Base-by-base conservation (phyloP, 2,113 vertebrate species). In the Lycaon pictus region DNA sequence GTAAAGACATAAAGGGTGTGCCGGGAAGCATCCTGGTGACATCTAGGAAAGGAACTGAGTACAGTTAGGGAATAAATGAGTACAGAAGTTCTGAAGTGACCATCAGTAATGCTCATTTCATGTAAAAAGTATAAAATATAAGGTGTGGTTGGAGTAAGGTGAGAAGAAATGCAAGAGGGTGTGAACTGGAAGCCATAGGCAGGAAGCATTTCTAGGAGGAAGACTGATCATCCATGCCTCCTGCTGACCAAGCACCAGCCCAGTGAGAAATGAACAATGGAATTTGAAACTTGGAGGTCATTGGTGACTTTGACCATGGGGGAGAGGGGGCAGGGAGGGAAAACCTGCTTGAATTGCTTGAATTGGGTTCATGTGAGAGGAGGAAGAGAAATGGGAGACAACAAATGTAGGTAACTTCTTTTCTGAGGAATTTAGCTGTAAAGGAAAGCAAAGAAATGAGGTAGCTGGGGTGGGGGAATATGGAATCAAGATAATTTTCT, bases 141-240 rank as follows among this genome's bases (percentile, higher is more conserved):
- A 29, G 6, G 9, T 15, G 19, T 16, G 17, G 69, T 25, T 29
- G 6, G 22, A 56, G 17, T 23, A 1, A 16, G 11, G 51, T 29
- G 16, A 81, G 58, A 82, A 58, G 71, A 67, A 56, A 85, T 48
- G 43, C 15, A 29, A n/a, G 71, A 56, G 3, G 7, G 7, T 0
- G 0, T 10, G 12, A 69, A 32, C 77, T 2, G 29, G 67, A 69
- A 23, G 35, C 53, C 25, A 56, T 58, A 43, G 56, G 16, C 51
- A 11, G 23, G 22, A 32, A 27, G 2, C 5, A 1, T 55, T n/a
- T 63, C 77, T 13, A 17, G 27, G 20, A 79, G 20, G 62, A 83
- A 22, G 10, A 11, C 19, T 19, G 19, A 25, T 12, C 0, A 8
- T 60, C 22, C 2, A 0, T 5, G 43, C 11, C 29, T 25, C 0